These are phyloP conservation scores for Hexactinellida sp. DNA, from an alignment of 37 sponge, comb jelly and placozoan genomes.

Conservation along the genomic window DNA sequence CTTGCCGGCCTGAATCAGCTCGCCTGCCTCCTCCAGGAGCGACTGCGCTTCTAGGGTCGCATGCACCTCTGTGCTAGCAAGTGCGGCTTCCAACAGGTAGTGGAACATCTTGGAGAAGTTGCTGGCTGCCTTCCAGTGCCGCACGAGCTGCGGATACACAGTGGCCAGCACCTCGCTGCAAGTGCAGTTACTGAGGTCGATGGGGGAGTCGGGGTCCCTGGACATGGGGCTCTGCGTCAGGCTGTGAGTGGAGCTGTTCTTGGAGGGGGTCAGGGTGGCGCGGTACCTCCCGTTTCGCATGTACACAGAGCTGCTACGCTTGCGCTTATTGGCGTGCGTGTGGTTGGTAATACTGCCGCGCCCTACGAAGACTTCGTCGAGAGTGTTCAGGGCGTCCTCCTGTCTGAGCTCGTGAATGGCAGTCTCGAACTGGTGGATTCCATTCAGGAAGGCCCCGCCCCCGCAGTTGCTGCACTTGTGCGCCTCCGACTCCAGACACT, in stretches of 20 bases:
- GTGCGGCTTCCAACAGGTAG: conserved; percentile 52
- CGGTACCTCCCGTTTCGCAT: not conserved
- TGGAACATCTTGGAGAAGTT: conserved; percentile 36
- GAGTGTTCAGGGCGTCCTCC: not conserved
- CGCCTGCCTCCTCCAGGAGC: conserved; percentile 41
- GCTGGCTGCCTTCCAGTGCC: conserved; percentile 66
- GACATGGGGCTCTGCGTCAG: not conserved
- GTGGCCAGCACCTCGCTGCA: conserved; percentile 58
- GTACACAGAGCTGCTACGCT: not conserved
- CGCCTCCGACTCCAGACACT: conserved; percentile 58
- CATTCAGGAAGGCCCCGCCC: conserved; percentile 48
- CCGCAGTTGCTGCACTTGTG: conserved; percentile 81
- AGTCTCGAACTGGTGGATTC: not conserved
- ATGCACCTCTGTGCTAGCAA: conserved; percentile 42
- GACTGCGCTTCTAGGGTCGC: conserved; percentile 64
- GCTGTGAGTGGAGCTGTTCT: not conserved
- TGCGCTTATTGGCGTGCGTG: not conserved
- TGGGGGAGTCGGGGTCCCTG: not conserved
- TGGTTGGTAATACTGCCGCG: not conserved
- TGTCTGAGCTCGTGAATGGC: conserved; percentile 15
- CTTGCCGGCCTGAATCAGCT: conserved; percentile 12
- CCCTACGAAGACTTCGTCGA: not conserved
- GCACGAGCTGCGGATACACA: conserved; percentile 75
- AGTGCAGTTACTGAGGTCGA: conserved; percentile 51
- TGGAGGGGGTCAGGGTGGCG: not conserved